Base-by-base conservation (phyloP, 2,113 vertebrate species). In the Corythornis madagascariensis region DNA sequence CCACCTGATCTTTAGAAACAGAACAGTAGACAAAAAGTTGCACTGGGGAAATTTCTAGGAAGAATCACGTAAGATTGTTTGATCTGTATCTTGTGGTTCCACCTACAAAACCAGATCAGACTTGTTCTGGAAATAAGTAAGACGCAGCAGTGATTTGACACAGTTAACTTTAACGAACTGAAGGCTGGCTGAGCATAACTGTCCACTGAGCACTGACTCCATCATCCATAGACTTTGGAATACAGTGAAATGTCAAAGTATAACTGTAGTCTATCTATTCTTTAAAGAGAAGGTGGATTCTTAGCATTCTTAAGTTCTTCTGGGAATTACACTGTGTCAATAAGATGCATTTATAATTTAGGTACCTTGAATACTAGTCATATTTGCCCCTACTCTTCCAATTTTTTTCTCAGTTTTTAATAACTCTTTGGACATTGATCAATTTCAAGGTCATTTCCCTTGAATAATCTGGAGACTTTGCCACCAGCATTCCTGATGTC, bases 321-420 rank as follows among this genome's bases (percentile, higher is more conserved):
- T 57, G 61, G 53, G 52, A 94, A 83, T 63, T 76, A 9, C 20
- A 48, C 31, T 33, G 3, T 87, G 59, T 94, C 92, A 96, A 93
- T 90, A 92, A 26, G 83, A 86, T 60, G n/a, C 40, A 92, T 93
- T 92, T 95, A 89, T 96, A 95, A 95, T 94, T 96, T 69, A 82
- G 38, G 16, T 75, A 90, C 38, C 70, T 77, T 81, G 43, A 95
- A 22, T 81, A 60, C 71, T 86, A 94, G 84, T 94, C 86, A 60
- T 77, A 88, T 94, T 92, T 95, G 33, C 42, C 92, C 28, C 76
- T 93, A 22, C 20, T 88, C n/a, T 82, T 90, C 63, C 73, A 90
- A 76, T 78, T 71, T 94, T 94, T 92, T 96, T 57, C 52, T 95
- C 80, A 87, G 9, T 92, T 96, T 96, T 97, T 92, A 97, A 95